Conservation (phyloP, 2,888 invertebrate species). For the Masnerella sp. region DNA sequence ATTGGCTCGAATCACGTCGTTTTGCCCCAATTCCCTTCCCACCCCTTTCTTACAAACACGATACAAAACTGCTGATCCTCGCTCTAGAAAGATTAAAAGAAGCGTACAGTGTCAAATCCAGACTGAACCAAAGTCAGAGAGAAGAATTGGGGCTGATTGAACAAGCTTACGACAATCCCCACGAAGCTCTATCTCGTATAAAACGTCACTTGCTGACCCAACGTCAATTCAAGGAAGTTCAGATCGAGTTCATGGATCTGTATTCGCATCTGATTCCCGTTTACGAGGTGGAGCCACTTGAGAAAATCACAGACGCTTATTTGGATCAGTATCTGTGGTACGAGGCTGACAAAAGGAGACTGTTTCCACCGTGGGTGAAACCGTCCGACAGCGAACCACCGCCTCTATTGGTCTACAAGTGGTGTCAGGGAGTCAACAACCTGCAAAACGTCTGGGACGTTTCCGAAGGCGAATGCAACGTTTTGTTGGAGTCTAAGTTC, state of each 20-base stretch:
- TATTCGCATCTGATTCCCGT: constrained; percentile 99
- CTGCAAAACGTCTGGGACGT: constrained; percentile 99
- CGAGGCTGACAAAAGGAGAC: constrained; percentile 97
- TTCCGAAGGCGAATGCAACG: constrained; percentile 98
- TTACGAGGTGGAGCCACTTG: constrained; percentile 98
- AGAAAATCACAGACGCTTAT: constrained; percentile 99
- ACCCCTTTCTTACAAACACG: constrained; percentile 99
- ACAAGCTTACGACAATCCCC: constrained; percentile 99
- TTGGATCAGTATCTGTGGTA: constrained; percentile 99
- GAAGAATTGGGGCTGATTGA: constrained; percentile 99
- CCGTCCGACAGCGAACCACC: constrained; percentile 99
- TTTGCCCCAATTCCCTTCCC: constrained; percentile 99
- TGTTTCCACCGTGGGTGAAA: constrained; percentile 99
- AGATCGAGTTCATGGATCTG: constrained; percentile 99
- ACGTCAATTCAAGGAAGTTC: constrained; percentile 98
- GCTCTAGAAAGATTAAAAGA: constrained; percentile 98
- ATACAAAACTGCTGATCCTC: constrained; percentile 97
- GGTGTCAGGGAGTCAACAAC: constrained; percentile 99
- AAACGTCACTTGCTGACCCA: constrained; percentile 99
- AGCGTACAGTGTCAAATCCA: constrained; percentile 97
- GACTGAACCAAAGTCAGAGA: constrained; percentile 98
- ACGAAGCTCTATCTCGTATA: constrained; percentile 98
- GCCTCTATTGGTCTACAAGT: constrained; percentile 94
- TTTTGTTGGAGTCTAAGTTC: constrained; percentile 96
- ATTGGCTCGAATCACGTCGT: constrained; percentile 98